Evolutionary conservation across 2,797 vertebrate genomes (phyloP), one percentile per base, ranked within the genome.

Genomic region (Mormyrops attenuatus): DNA sequence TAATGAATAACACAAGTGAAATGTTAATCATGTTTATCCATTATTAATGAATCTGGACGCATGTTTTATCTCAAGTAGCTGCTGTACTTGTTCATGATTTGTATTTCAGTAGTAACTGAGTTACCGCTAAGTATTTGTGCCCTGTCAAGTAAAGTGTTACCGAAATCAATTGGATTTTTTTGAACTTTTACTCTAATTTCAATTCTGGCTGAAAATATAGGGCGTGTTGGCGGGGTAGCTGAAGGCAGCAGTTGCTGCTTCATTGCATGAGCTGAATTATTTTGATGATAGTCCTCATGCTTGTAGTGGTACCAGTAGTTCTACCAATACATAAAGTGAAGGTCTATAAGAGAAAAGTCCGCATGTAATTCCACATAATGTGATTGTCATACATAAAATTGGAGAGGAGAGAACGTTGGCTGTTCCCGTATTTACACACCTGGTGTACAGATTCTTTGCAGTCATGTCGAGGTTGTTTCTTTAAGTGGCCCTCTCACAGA

Each of bases 341-440:
- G 15, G 26, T 89, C 7, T 26, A 34, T 73, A 49, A 49, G 3
- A 4, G 57, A 41, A 66, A 52, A 66, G 44, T 89, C 5, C 44
- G 22, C 41, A 89, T 85, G 77, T 85, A 69, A 66, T 85, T 86
- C 17, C 82, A 34, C 53, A 47, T 86, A 77, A 87, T 86, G 41
- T 73, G 49, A 87, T 47, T 34, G 6, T 85, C 85, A 41, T 77
- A 63, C 88, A 53, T 34, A 52, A 50, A 57, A 77, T 73, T 87
- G 5, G 17, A 22, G 15, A 84, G 82, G 53, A 87, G 13, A 50
- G 9, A 38, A 77, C 13, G 6, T 53, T 89, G 84, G 85, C 84
- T 30, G 7, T 5, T 55, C 8, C 17, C 26, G 41, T 89, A 88
- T 89, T 90, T 91, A 84, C 9, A 88, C 89, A 91, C 90, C 87